Evolutionary conservation across 2,888 invertebrate genomes (phyloP).

Genomic region (Drosophila melanosoma): DNA sequence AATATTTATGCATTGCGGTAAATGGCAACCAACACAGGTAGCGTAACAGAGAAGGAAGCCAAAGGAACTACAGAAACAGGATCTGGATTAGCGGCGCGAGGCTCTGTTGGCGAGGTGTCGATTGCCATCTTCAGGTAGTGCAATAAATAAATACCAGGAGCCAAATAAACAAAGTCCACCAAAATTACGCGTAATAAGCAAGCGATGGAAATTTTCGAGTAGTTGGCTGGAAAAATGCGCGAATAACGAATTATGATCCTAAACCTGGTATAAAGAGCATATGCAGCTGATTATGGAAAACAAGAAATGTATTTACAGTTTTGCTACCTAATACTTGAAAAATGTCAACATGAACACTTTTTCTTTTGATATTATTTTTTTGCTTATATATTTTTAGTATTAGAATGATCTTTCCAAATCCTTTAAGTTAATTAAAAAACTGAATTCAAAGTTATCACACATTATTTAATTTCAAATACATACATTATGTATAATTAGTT

Average conservation of each 20-base stretch:
- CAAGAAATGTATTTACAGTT: background rate
- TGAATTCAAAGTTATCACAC: background rate
- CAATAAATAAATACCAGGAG: slow-evolving; percentile 8
- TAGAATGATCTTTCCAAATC: background rate
- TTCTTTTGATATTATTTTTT: background rate
- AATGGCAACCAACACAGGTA: slow-evolving; percentile 50
- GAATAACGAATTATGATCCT: slow-evolving; percentile 12
- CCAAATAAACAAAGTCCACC: slow-evolving; percentile 33
- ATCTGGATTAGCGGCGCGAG: slow-evolving; percentile 22
- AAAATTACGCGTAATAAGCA: slow-evolving; percentile 59
- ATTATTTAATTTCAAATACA: background rate
- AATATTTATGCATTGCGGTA: slow-evolving; percentile 60
- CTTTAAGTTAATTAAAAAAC: background rate
- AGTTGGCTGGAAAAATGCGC: slow-evolving; percentile 51
- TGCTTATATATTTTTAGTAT: background rate
- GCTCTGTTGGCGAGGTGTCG: slow-evolving; percentile 39
- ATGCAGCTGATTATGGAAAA: slow-evolving; percentile 30
- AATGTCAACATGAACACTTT: background rate
- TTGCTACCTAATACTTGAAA: slow-evolving; percentile 20
- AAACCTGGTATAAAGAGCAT: slow-evolving; percentile 7
- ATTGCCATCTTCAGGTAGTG: slow-evolving; percentile 56
- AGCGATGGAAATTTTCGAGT: slow-evolving; percentile 39
- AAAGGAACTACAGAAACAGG: slow-evolving; percentile 7
- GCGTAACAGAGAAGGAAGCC: background rate
- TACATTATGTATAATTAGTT: background rate